Evolutionary conservation across 2,888 invertebrate species (phyloP).

Genomic region (Eupsilia transversa): DNA sequence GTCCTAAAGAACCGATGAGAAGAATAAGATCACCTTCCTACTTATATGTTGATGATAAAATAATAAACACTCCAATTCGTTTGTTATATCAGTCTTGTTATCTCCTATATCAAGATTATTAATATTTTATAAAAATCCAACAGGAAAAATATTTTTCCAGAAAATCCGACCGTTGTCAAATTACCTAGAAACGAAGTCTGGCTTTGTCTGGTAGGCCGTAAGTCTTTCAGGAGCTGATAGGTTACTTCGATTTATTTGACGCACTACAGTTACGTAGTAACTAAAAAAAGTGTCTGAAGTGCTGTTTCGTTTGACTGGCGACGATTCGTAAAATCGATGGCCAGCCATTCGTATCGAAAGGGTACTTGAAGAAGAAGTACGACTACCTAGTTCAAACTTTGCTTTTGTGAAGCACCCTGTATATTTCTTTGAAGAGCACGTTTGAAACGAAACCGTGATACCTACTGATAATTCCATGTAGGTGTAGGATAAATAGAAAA

Average conservation of each 20-base stretch:
- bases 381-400: conserved; percentile 49
- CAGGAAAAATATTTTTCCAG: too few species aligned
- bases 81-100: not conserved
- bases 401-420: conserved; percentile 8
- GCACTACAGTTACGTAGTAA: conserved; percentile 11
- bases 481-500: not conserved
- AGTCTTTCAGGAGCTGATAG: not conserved
- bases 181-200: not conserved
- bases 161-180: not conserved
- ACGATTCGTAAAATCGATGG: conserved; percentile 29
- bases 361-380: conserved; percentile 46
- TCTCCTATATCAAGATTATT: too few species aligned
- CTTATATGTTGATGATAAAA: not conserved
- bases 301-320: conserved; percentile 34
- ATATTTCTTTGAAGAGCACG: conserved; percentile 17
- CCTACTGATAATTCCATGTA: too few species aligned
- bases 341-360: conserved; percentile 25
- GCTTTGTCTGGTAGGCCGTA: too few species aligned
- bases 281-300: conserved; percentile 28
- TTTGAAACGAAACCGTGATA: not conserved
- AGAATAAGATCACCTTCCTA: not conserved
- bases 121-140: not conserved
- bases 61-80: not conserved
- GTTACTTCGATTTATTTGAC: conserved; percentile 14
- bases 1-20: not conserved